A percentile compares a stretch with the other conserved stretches of the same genome.
These are phyloP conservation scores for Anas bahamensis DNA, from an alignment of 2,797 vertebrate genomes.

Conservation along the genomic window DNA sequence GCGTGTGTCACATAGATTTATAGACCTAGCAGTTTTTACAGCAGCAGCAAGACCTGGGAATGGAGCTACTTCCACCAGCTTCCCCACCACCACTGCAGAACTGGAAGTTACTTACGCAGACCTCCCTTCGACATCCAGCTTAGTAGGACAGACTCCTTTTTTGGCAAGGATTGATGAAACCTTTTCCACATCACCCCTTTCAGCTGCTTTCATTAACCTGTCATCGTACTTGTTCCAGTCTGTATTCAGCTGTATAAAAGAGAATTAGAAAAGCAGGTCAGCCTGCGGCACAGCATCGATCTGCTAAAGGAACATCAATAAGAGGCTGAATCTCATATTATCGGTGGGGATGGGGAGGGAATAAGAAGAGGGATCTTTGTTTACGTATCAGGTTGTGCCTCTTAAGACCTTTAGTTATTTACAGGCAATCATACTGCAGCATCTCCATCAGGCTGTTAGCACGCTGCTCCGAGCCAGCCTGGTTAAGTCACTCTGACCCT, in stretches of 20 bases:
- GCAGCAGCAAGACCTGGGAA: not conserved
- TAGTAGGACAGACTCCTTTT: conserved; percentile 93
- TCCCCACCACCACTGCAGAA: fast-evolving
- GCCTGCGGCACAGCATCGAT: fast-evolving
- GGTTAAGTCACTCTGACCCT: not conserved
- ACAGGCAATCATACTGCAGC: fast-evolving
- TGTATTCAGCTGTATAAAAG: conserved; percentile 81
- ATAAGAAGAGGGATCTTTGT: fast-evolving
- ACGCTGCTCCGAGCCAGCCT: not conserved
- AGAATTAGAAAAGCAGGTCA: not conserved
- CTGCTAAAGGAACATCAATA: too few species aligned
- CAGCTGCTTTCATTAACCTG: conserved; percentile 97
- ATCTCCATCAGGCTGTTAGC: not conserved
- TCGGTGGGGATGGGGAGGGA: too few species aligned
- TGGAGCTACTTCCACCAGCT: fast-evolving
- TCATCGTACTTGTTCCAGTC: conserved; percentile 99
- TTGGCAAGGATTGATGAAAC: conserved; percentile 91
- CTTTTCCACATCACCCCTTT: conserved; percentile 94
- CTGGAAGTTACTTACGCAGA: conserved; percentile 89
- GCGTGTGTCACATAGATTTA: fast-evolving
- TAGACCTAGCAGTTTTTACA: fast-evolving
- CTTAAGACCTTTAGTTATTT: fast-evolving
- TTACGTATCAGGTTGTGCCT: not conserved
- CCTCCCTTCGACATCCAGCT: conserved; percentile 94
- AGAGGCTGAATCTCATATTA: not conserved